Percentiles rank a stretch among this genome's conserved stretches.
Evolutionary conservation across 2,797 vertebrate species (phyloP).

Genomic region (Peromyscus melanophrys): DNA sequence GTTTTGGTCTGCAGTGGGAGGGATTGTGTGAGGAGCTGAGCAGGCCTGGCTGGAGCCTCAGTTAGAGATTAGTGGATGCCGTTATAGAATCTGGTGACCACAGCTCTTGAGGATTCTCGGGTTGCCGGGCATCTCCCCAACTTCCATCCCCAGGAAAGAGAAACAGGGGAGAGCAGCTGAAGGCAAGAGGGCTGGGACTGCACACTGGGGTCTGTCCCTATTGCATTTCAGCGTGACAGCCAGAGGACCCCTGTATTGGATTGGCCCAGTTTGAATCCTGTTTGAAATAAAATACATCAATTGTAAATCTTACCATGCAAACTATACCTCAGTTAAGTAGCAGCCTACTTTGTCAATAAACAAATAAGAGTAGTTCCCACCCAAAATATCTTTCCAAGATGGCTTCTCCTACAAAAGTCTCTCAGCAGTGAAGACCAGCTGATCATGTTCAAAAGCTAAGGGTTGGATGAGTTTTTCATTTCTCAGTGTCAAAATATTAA

Average conservation of each 20-base stretch:
- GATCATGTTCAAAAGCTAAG: neutral
- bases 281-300: neutral
- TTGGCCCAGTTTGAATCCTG: neutral
- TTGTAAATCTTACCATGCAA: neutral
- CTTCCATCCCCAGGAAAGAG: neutral
- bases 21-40: rapidly evolving
- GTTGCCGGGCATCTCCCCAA: neutral
- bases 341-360: neutral
- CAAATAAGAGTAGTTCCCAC: neutral
- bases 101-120: neutral
- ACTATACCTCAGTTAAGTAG: neutral
- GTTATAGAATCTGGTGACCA: neutral
- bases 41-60: neutral
- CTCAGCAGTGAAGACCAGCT: neutral
- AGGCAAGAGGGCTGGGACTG: too few relatives aligned
- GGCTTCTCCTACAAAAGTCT: neutral
- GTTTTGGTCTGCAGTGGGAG: neutral
- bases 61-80: neutral
- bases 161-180: neutral
- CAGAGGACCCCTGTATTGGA: neutral
- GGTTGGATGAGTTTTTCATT: conserved; percentile 22
- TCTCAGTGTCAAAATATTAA: neutral
- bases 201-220: neutral
- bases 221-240: neutral
- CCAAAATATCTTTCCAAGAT: neutral